Evolutionary conservation across 2,797 vertebrate genomes (phyloP).

Genomic region (Hyperoplus lanceolatus): DNA sequence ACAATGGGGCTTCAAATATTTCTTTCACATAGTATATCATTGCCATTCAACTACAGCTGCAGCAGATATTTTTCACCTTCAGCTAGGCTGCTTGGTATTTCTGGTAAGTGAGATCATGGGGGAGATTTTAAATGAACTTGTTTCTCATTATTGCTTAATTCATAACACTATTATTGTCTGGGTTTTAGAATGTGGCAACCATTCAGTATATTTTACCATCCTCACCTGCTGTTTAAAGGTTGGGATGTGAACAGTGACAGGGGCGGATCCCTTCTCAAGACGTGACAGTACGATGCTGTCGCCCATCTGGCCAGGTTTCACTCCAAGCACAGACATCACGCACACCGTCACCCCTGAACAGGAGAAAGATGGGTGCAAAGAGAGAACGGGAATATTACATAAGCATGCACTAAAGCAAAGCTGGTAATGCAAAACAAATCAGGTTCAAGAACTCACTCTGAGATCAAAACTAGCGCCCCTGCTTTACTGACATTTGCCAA

Average conservation of each 20-base stretch:
- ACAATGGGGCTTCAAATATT: background rate
- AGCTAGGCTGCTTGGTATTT: background rate
- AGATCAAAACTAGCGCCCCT: background rate
- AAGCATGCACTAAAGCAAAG: background rate
- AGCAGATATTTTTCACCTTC: background rate
- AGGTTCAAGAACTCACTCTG: background rate
- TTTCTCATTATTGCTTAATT: background rate
- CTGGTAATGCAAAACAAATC: background rate
- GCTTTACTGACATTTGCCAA: background rate
- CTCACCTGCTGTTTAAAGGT: conserved; percentile 84
- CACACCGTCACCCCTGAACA: conserved; percentile 89
- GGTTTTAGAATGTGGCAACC: background rate
- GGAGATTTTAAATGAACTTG: background rate
- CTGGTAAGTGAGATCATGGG: background rate
- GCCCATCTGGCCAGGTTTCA: conserved; percentile 82
- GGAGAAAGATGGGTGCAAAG: background rate
- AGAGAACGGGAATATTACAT: background rate
- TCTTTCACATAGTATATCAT: background rate
- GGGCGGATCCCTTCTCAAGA: conserved; percentile 84
- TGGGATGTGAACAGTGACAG: conserved; percentile 88
- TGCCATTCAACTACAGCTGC: background rate
- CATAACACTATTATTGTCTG: background rate
- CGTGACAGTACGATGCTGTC: conserved; percentile 89
- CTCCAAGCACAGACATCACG: conserved; percentile 85
- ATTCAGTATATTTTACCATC: background rate